Conservation (phyloP, 2,113 vertebrate genomes). For the Lagopus muta region DNA sequence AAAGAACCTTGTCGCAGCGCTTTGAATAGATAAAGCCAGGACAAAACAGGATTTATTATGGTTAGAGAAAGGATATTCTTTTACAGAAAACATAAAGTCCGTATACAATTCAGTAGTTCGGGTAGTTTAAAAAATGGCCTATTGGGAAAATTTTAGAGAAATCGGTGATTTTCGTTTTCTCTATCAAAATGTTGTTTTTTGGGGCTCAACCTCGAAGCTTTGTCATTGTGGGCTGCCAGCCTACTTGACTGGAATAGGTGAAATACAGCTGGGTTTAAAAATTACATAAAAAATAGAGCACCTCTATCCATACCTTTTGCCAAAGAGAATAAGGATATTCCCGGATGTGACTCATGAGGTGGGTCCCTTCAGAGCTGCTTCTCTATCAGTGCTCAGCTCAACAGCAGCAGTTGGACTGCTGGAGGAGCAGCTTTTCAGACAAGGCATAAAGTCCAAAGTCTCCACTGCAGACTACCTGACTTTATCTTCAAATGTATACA, state of each 20-base stretch:
- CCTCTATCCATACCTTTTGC: neutral
- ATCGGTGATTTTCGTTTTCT: neutral
- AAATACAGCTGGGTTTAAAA: neutral
- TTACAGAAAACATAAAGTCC: neutral
- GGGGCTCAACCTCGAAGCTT: neutral
- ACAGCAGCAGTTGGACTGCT: slow-evolving; percentile 33
- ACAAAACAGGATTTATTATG: neutral
- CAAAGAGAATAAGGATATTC: slow-evolving; percentile 8
- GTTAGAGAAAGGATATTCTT: neutral
- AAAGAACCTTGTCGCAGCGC: neutral
- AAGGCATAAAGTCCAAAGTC: slow-evolving; percentile 22
- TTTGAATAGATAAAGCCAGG: neutral
- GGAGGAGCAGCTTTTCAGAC: slow-evolving; percentile 3
- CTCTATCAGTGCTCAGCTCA: slow-evolving; percentile 29
- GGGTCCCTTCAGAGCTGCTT: slow-evolving; percentile 5
- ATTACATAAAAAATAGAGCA: neutral
- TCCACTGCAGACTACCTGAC: neutral
- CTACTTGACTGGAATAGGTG: neutral
- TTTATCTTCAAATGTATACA: slow-evolving; percentile 30
- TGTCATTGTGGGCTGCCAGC: neutral
- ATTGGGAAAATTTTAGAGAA: neutral
- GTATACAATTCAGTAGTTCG: neutral
- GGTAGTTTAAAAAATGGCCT: neutral
- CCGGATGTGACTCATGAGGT: slow-evolving; percentile 51
- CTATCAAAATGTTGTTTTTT: neutral